Conservation (phyloP, 2,797 vertebrate genomes). For the Ispidina lecontei region DNA sequence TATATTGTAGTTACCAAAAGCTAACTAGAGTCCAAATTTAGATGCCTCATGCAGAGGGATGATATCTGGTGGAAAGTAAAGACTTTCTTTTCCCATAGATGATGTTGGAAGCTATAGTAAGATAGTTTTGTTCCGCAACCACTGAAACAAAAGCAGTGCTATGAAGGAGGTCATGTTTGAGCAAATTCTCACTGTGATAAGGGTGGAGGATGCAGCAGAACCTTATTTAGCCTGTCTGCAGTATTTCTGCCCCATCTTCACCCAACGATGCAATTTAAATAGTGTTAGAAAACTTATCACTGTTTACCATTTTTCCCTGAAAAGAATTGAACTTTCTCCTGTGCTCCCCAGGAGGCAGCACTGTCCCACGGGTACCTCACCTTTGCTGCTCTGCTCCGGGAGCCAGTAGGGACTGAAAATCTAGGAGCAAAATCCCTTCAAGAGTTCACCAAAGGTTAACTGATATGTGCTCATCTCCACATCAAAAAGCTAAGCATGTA, state of each 20-base stretch:
- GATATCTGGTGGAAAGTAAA: not conserved
- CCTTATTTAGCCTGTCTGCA: rapidly evolving
- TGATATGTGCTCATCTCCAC: not conserved
- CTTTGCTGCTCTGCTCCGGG: not conserved
- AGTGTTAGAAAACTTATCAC: rapidly evolving
- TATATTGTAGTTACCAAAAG: conserved; percentile 8
- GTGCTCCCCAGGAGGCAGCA: not conserved
- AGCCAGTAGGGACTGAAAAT: not conserved
- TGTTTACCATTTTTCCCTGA: not conserved
- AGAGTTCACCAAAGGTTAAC: not conserved
- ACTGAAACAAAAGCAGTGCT: not conserved
- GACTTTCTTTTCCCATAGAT: not conserved
- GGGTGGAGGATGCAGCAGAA: not conserved
- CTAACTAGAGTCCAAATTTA: conserved; percentile 27
- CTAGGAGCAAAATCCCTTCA: not conserved
- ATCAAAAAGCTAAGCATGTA: not conserved
- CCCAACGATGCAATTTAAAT: not conserved
- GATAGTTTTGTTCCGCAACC: not conserved
- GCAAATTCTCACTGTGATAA: not conserved
- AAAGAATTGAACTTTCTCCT: not conserved
- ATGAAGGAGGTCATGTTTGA: not conserved
- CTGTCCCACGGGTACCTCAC: rapidly evolving
- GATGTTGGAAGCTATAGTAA: not conserved
- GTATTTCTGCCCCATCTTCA: not conserved
- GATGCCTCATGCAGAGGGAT: not conserved